Base-by-base conservation (phyloP, 1,140 invertebrate genomes). In the Nephila pilipes region DNA sequence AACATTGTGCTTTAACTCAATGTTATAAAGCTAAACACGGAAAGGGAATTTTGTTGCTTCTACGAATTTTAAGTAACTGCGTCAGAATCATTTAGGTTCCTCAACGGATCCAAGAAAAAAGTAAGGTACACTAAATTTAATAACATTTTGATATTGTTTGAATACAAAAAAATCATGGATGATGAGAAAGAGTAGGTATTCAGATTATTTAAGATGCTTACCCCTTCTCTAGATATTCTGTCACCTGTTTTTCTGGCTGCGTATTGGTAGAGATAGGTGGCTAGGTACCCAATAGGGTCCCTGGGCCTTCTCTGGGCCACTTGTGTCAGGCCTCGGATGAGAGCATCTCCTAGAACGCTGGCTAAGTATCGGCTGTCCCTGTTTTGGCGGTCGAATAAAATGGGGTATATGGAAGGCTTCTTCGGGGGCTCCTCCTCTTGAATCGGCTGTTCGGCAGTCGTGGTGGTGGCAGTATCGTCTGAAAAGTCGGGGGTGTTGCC, bases 261-360 rank as follows among this genome's bases (percentile, higher is more conserved):
- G 87, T 94, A 98, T 94, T 97, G 97, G 94, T 98, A 97, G 60
- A 98, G 96, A 95, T 97, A 98, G 81, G 97, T 97, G 10, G 97
- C 97, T 25, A 98, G 96, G 95, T 97, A 98, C 2, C 97, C 97
- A 29, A 98, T 97, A 0, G 98, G 98, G 96, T 98, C 97, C 93
- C 97, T 96, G 12, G 98, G 98, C 93, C 97, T 96, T 92, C 96
- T 96, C 93, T 97, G 97, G 80, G 97, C 97, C 75, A 98, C 97
- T 96, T 98, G 97, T 32, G 97, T 97, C 88, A 98, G 95, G 93
- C 97, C 98, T 96, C 97, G 97, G 90, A 98, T 97, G 89, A 98
- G 96, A 79, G 98, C 98, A 96, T 98, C 97, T 75, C 97, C 98
- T 38, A 98, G 96, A 94, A 97, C 98, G 22, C 80, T 85, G 12